phyloP scores from a whole-genome alignment of 2,888 invertebrate species.

The Netelia virgata region DNA sequence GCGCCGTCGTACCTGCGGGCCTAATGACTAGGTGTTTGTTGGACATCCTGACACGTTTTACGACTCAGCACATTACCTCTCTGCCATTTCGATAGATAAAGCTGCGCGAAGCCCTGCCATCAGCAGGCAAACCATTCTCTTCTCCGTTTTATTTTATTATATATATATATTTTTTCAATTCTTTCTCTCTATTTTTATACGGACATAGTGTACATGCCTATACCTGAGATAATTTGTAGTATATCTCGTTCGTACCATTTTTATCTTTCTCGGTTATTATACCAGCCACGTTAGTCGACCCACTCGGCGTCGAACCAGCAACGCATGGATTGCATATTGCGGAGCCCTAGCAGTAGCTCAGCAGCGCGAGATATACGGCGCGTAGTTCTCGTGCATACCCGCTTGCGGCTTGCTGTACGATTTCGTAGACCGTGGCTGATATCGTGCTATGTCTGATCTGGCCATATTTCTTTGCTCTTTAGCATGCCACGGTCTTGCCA shows the following conservation, averaged over 20 bases:
- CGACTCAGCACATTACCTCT: constrained; percentile 83
- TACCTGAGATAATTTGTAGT: constrained; percentile 41
- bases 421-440: constrained; percentile 72
- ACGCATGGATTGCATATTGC: constrained; percentile 65
- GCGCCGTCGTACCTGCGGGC: constrained; percentile 79
- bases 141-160: constrained; percentile 26
- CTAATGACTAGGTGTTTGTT: constrained; percentile 84
- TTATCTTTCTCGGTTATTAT: constrained; percentile 50
- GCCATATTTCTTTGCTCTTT: constrained; percentile 59
- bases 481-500: constrained; percentile 79
- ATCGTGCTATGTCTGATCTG: constrained; percentile 61
- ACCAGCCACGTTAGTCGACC: constrained; percentile 16
- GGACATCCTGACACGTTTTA: constrained; percentile 84
- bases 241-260: constrained; percentile 54
- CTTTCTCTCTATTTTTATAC: constrained; percentile 47
- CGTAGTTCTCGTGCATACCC: constrained; percentile 31
- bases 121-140: constrained; percentile 60
- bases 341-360: constrained; percentile 57
- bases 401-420: constrained; percentile 72
- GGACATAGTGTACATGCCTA: constrained; percentile 31
- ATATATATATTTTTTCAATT: constrained; percentile 36
- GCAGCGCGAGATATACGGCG: constrained; percentile 42
- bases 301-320: constrained; percentile 59
- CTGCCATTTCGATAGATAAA: constrained; percentile 76
- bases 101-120: constrained; percentile 63